Evolutionary conservation across 2,113 vertebrate genomes (phyloP), one percentile per base, ranked within the genome.

Genomic region (Desmodus rotundus): DNA sequence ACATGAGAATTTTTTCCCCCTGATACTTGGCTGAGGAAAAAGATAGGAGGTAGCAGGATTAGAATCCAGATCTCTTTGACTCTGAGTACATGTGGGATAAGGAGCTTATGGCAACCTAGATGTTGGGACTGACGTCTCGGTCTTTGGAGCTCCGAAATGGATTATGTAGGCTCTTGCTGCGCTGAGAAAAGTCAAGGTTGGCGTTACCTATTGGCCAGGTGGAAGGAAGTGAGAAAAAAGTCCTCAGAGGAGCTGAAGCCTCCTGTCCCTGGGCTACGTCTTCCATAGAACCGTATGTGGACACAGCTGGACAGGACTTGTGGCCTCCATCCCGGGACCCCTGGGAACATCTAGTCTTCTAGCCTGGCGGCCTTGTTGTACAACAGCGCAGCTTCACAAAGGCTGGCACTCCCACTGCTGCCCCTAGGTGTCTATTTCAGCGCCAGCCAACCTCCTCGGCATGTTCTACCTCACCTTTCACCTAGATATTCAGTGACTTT

Each of bases 381-480:
- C 24, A 61, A 24, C 24, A 11, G 20, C 54, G 41, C 6, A 19
- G 87, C 3, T 7, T 33, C 52, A 5, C 6, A 10, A 7, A 47
- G 76, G 72, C 19, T 7, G 38, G 19, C 11, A 61, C 41, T 16
- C 13, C 74, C 15, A 1, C 15, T 5, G 2, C 17, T 19, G 8
- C 15, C 56, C 22, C 1, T 0, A 13, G 17, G 26, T 5, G 41
- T 68, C 43, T 73, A 20, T 22, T 17, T 22, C 54, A 22, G 52
- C 1, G 1, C 47, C 43, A 16, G 61, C 74, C 33, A 2, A 10
- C 15, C 41, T 58, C 2, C 0, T 31, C 31, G 12, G 47, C 28
- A 20, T 10, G 52, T n/a, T 56, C 7, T 16, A 72, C 14, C n/a
- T 50, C 54, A 36, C 70, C 45, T 52, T 72, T 38, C 22, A 41